These are phyloP conservation scores for Imbricaverruca yamaguchii DNA, from an alignment of 2,888 invertebrate species.

Conservation along the genomic window DNA sequence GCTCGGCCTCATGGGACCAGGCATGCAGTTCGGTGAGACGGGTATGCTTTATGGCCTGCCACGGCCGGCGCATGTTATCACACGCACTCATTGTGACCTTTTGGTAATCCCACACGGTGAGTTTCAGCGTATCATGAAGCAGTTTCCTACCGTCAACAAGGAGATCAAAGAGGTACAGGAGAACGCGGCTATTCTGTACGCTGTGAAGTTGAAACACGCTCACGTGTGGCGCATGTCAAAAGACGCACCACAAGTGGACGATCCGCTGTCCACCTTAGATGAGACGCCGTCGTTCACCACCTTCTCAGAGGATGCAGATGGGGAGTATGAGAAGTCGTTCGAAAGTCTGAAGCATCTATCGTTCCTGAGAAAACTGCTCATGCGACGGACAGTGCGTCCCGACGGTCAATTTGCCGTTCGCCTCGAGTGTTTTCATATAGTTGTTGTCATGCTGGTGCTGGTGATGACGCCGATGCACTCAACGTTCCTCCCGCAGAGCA, in stretches of 20 bases:
- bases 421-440: neutral
- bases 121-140: constrained; percentile 4
- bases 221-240: neutral
- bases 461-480: neutral
- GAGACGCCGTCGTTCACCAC: neutral
- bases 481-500: neutral
- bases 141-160: neutral
- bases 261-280: neutral
- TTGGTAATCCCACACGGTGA: neutral
- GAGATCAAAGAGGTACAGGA: neutral
- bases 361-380: neutral
- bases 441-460: neutral
- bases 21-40: neutral
- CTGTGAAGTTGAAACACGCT: neutral
- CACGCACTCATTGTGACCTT: neutral
- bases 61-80: neutral
- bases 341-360: neutral
- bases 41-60: constrained; percentile 1
- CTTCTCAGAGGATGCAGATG: neutral
- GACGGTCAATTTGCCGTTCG: neutral
- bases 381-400: neutral
- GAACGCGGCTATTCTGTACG: neutral
- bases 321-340: neutral
- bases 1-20: neutral
- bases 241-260: neutral